A percentile compares a stretch with the other conserved stretches of the same genome.
Evolutionary conservation across 2,888 invertebrate genomes (phyloP).

Genomic region (Lasioglossum morio): DNA sequence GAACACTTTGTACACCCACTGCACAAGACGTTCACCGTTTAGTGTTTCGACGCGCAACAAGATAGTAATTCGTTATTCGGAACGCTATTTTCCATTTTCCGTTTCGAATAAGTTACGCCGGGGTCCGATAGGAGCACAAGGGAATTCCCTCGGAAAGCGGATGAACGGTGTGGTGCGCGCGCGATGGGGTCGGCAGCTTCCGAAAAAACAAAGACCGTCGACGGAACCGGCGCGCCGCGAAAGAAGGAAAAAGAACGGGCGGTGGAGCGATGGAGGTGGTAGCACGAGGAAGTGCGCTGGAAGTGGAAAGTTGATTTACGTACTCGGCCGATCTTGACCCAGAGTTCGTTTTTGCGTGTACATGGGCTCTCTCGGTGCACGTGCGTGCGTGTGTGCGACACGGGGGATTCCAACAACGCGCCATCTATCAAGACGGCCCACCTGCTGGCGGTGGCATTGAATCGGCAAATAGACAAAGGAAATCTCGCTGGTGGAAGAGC

Average conservation of each 20-base stretch:
- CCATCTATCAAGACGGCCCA: slow-evolving; percentile 72
- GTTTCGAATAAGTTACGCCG: background rate
- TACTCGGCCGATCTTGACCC: slow-evolving; percentile 77
- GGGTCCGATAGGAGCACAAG: slow-evolving; percentile 12
- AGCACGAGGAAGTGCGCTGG: slow-evolving; percentile 60
- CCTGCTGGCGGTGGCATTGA: slow-evolving; percentile 71
- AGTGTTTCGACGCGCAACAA: background rate
- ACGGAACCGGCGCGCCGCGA: background rate
- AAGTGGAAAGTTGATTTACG: slow-evolving; percentile 76
- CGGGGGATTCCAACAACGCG: slow-evolving; percentile 63
- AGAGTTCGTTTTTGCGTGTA: slow-evolving; percentile 64
- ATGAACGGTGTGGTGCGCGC: background rate
- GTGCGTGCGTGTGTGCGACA: slow-evolving; percentile 30
- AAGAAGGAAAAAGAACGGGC: slow-evolving; percentile 12
- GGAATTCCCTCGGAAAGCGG: slow-evolving; percentile 19
- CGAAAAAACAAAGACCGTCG: slow-evolving; percentile 41
- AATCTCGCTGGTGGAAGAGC: slow-evolving; percentile 43
- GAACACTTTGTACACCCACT: too few species aligned
- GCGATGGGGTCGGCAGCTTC: background rate
- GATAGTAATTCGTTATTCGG: background rate
- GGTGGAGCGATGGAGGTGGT: slow-evolving; percentile 25
- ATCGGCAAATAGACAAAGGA: slow-evolving; percentile 70
- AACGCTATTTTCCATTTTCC: background rate
- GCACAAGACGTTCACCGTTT: background rate
- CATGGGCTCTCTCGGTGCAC: slow-evolving; percentile 37